Percentiles rank a stretch among this genome's conserved stretches.
These are phyloP conservation scores for Eulemur macaco DNA, from an alignment of 2,113 vertebrate species.

Conservation along the genomic window DNA sequence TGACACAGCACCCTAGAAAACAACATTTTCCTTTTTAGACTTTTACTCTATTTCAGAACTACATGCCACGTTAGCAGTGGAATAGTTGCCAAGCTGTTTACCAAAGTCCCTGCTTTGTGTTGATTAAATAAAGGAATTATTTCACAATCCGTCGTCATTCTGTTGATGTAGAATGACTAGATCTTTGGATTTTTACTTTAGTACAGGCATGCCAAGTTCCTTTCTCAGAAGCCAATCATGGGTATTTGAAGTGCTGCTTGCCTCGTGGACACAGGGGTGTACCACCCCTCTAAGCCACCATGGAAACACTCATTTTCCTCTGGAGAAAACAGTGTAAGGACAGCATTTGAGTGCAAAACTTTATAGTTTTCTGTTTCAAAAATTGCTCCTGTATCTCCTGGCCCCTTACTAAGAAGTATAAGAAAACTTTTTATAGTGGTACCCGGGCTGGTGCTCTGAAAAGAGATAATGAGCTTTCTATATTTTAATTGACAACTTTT, in stretches of 20 bases:
- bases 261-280: not conserved
- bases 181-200: not conserved
- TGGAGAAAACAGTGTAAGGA: not conserved
- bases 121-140: constrained; percentile 23
- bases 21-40: not conserved
- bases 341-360: not conserved
- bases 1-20: not conserved
- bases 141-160: not conserved
- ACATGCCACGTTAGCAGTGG: not conserved
- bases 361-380: not conserved
- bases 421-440: not conserved
- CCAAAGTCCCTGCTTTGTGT: constrained; percentile 1
- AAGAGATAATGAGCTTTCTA: not conserved
- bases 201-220: not conserved
- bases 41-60: not conserved
- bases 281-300: not conserved
- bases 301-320: not conserved
- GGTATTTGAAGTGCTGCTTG: not conserved
- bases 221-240: not conserved
- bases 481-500: not conserved
- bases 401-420: not conserved
- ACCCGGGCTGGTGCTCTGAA: not conserved
- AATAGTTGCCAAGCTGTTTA: not conserved
- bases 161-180: not conserved
- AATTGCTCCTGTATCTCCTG: not conserved